Evolutionary conservation across 1,140 invertebrate genomes (phyloP), one percentile per base, ranked within the genome.

Genomic region (Zaprionus camerounensis): DNA sequence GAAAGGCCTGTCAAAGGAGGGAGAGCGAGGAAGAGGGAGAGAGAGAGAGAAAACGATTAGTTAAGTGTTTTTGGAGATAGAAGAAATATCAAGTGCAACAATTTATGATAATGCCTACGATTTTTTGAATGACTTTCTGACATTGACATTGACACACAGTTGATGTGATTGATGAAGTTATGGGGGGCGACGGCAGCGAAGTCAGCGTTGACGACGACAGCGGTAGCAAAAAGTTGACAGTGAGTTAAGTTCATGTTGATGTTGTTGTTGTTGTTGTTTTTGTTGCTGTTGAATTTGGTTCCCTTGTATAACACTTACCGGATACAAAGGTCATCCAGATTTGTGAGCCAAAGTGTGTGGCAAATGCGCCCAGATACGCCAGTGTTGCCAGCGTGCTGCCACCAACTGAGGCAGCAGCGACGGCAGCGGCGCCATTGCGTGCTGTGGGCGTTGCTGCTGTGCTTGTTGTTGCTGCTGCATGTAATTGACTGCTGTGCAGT

Each of bases 321-420:
- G 97, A 97, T 28, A 97, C 95, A 84, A 97, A 96, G 13, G 97
- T 97, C 97, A 98, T 98, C 97, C 97, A 98, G 69, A 97, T 95
- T 93, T 97, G 97, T 11, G 96, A 94, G 17, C 97, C 97, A 79
- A 97, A 95, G 86, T 97, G 96, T 53, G 95, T 94, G 41, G 96
- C 95, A 75, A 97, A 96, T 3, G 96, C 95, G 0, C 94, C 94
- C 15, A 97, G 93, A 91, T 97, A 97, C 11, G 96, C 91, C 34
- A 97, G 94, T 17, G 93, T 93, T 26, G 93, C 87, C 65, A 93
- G 81, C 53, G 77, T 93, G 53, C 78, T 75, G 46, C 44, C 46
- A 11, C 58, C 64, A 22, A 20, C 31, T 34, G 31, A 34, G 9
- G 31, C 31, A 34, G 31, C 34, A 17, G 20, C 22, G 31, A 70